Evolutionary conservation across 2,797 vertebrate genomes (phyloP), one percentile per base, ranked within the genome.

Genomic region (Acrossocheilus wenchowensis): DNA sequence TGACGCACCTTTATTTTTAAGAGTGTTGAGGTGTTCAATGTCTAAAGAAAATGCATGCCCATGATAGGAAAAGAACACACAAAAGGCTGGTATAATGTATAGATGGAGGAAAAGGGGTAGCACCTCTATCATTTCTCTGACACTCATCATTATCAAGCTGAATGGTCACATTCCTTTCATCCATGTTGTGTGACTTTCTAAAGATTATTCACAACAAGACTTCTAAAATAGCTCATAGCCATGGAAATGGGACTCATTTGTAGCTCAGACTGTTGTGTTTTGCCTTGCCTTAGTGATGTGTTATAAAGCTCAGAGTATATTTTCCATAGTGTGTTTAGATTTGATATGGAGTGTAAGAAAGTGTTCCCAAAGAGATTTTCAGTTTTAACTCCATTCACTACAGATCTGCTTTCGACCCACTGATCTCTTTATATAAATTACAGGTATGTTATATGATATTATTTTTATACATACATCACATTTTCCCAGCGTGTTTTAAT

Each of bases 231-330:
- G 41, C 71, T 45, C 23, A 73, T 73, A 26, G 39, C 5, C 11
- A 73, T 43, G 54, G 23, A 78, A 78, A 43, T 26, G 39, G 36
- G 75, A 60, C 39, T 60, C 11, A 78, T 60, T 78, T 17, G 52
- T n/a, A 23, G 34, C 30, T 7, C 11, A 52, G 15, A 78, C 19
- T 41, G 21, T 8, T 15, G 17, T 11, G 30, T 60, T 78, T 43
- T 62, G 8, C 4, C n/a, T 0, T 17, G 21, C 36, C 41, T 60
- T 23, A 78, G n/a, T 60, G 21, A 62, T 43, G 77, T 78, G 21
- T 19, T 79, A 2, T 79, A 57, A n/a, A 43, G 14, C 77, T 79
- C 19, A 36, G 17, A 69, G 34, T 45, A 41, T 72, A 23, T 73
- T 73, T 71, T 73, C 5, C 21, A 10, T 73, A n/a, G 71, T 45